phyloP scores from a whole-genome alignment of 2,888 invertebrate genomes.

The Eupithecia subumbrata region DNA sequence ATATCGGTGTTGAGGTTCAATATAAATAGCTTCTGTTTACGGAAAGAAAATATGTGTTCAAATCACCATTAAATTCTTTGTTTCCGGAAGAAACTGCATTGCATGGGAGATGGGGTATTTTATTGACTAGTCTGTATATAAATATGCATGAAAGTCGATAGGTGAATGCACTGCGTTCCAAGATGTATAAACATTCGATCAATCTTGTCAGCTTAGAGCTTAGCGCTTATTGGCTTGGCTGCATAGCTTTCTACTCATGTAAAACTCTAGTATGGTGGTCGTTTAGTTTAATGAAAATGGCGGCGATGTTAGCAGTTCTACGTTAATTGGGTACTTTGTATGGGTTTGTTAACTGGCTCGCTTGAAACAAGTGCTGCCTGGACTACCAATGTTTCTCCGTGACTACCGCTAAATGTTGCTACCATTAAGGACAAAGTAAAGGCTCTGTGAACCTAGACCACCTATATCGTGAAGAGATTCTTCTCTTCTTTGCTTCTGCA shows the following conservation, averaged over 20 bases:
- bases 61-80: background rate
- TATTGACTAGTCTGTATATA: background rate
- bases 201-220: conserved; percentile 32
- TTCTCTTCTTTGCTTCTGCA: too few species aligned
- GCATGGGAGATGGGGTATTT: background rate
- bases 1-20: background rate
- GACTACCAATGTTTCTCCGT: background rate
- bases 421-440: background rate
- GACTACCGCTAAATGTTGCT: background rate
- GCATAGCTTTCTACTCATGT: conserved; percentile 54
- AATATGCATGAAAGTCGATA: conserved; percentile 17
- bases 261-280: conserved; percentile 47
- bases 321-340: conserved; percentile 43
- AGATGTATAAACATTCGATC: conserved; percentile 33
- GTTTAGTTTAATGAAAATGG: conserved; percentile 49
- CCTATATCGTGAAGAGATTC: background rate
- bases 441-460: background rate
- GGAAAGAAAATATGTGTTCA: background rate
- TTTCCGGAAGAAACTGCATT: background rate
- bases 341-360: conserved; percentile 39
- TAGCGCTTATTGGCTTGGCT: conserved; percentile 38
- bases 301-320: conserved; percentile 36
- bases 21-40: background rate
- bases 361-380: conserved; percentile 26
- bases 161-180: conserved; percentile 27